Conservation (phyloP, 2,797 vertebrate species). For the Geotrypetes seraphini region DNA sequence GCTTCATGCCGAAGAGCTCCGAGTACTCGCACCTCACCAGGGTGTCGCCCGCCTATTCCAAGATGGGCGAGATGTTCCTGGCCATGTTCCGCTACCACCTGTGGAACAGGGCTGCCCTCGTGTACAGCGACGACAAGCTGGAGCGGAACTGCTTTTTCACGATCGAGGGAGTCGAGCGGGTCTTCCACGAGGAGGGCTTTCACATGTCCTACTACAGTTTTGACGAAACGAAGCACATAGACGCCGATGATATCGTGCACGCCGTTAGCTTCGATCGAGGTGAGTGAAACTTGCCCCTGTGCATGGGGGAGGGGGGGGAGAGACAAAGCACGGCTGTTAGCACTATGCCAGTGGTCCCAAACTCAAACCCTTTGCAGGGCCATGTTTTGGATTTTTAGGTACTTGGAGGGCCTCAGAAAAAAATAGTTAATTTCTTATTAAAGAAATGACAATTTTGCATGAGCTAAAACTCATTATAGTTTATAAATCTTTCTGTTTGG, state of each 20-base stretch:
- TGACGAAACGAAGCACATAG: conserved; percentile 54
- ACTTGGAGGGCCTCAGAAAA: too few relatives aligned
- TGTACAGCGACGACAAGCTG: conserved; percentile 77
- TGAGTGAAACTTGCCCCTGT: too few relatives aligned
- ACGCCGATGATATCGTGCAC: conserved; percentile 66
- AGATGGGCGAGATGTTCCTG: conserved; percentile 86
- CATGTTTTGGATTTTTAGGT: too few relatives aligned
- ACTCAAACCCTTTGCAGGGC: too few relatives aligned
- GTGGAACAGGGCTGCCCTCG: conserved; percentile 72
- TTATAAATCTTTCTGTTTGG: too few relatives aligned
- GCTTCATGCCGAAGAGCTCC: conserved; percentile 63
- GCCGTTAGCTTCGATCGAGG: conserved; percentile 47
- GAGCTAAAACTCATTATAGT: too few relatives aligned
- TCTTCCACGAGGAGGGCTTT: conserved; percentile 59
- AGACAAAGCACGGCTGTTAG: too few relatives aligned
- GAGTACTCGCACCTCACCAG: conserved; percentile 88
- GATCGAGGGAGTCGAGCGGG: conserved; percentile 74
- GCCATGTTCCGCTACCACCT: conserved; percentile 76
- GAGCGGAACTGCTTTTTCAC: conserved; percentile 89
- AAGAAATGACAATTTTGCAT: too few relatives aligned
- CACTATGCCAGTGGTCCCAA: too few relatives aligned
- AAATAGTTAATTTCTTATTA: too few relatives aligned
- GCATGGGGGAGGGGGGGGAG: too few relatives aligned
- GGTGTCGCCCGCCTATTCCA: conserved; percentile 81
- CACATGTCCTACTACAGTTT: conserved; percentile 52